Evolutionary conservation across 2,888 invertebrate genomes (phyloP).

Genomic region (Melinaea marsaeus): DNA sequence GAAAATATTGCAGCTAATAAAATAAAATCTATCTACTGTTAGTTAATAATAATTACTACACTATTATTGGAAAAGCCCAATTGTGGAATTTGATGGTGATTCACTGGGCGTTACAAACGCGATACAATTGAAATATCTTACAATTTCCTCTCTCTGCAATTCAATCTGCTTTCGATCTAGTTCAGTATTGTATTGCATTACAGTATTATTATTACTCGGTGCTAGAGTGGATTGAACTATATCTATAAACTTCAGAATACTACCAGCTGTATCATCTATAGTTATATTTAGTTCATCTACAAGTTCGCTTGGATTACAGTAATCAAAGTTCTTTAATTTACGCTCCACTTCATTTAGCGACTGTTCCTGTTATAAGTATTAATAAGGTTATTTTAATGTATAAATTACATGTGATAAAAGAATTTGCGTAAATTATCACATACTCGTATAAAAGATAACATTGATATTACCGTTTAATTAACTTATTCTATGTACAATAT

Average conservation of each 20-base stretch:
- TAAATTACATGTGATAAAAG: too few relatives aligned
- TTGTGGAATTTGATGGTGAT: too few relatives aligned
- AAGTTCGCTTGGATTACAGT: slow-evolving; percentile 38
- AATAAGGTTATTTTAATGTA: too few relatives aligned
- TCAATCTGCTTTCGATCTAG: slow-evolving; percentile 52
- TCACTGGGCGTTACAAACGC: background rate
- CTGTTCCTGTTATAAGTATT: slow-evolving; percentile 39
- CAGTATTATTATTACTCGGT: slow-evolving; percentile 29
- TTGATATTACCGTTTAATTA: too few relatives aligned
- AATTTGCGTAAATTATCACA: too few relatives aligned
- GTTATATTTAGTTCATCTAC: slow-evolving; percentile 43
- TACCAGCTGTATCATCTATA: slow-evolving; percentile 42
- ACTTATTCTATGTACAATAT: background rate
- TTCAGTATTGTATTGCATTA: slow-evolving; percentile 44
- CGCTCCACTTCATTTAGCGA: slow-evolving; percentile 40
- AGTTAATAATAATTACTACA: too few relatives aligned
- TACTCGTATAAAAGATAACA: too few relatives aligned
- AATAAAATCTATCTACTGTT: too few relatives aligned
- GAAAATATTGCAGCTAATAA: too few relatives aligned
- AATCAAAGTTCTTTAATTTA: slow-evolving; percentile 41
- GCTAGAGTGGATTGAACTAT: slow-evolving; percentile 35
- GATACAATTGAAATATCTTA: slow-evolving; percentile 35
- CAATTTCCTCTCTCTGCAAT: slow-evolving; percentile 58
- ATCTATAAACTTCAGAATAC: slow-evolving; percentile 50
- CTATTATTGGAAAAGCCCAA: too few relatives aligned